phyloP scores from a whole-genome alignment of 2,888 invertebrate species.

The Eupithecia inturbata region DNA sequence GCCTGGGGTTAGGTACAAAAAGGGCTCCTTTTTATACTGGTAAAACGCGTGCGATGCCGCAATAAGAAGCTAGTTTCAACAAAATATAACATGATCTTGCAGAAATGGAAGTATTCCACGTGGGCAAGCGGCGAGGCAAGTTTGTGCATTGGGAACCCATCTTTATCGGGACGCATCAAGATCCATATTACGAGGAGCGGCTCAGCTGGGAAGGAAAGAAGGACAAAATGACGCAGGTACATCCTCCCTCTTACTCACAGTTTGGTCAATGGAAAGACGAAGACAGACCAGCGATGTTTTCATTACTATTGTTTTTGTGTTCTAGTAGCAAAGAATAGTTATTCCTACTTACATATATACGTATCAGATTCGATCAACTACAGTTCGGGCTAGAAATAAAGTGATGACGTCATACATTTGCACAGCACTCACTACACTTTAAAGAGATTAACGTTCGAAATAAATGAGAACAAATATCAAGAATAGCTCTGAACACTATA shows the following conservation, averaged over 20 bases:
- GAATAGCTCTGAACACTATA: neutral
- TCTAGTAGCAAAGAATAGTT: too few species aligned
- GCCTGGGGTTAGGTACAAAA: neutral
- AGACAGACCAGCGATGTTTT: too few species aligned
- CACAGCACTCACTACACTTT: slow-evolving; percentile 5
- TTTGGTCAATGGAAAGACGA: neutral
- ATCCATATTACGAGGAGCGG: slow-evolving; percentile 95
- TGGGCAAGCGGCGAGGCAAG: slow-evolving; percentile 91
- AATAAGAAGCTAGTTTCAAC: neutral
- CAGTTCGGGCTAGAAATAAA: neutral
- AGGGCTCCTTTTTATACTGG: neutral
- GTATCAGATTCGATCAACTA: neutral
- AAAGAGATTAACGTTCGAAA: slow-evolving; percentile 1
- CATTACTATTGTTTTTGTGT: too few species aligned
- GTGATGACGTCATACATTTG: slow-evolving; percentile 3
- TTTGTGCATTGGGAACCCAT: slow-evolving; percentile 97
- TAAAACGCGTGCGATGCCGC: neutral
- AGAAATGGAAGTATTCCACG: slow-evolving; percentile 90
- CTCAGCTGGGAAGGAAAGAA: slow-evolving; percentile 97
- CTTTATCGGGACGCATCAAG: slow-evolving; percentile 94
- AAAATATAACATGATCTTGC: slow-evolving; percentile 8
- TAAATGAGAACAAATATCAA: slow-evolving; percentile 6
- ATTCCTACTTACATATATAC: too few species aligned
- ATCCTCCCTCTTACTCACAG: neutral
- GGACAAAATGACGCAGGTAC: slow-evolving; percentile 97